phyloP scores from a whole-genome alignment of 92 coral and sea anemone genomes.

The Meandrina meandrites region DNA sequence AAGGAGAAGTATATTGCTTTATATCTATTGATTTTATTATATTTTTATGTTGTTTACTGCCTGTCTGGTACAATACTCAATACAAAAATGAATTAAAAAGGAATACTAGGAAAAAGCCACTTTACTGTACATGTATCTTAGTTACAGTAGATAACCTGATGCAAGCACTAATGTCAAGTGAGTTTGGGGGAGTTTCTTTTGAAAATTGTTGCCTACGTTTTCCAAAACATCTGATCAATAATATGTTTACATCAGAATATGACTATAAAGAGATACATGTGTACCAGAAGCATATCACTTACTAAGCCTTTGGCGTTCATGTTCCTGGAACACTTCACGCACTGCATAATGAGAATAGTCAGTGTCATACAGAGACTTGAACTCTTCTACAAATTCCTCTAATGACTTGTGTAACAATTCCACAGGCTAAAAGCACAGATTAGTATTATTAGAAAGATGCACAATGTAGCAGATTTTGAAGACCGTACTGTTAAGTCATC shows the following conservation, averaged over 20 bases:
- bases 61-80: no score
- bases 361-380: constrained; percentile 75
- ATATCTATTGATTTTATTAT: no score
- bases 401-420: constrained; percentile 82
- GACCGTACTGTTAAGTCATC: not conserved
- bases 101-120: not conserved
- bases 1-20: no score
- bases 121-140: no score
- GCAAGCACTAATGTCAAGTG: no score
- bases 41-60: no score
- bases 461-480: not conserved
- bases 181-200: not conserved
- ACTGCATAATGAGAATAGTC: constrained; percentile 82
- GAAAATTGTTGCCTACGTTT: not conserved
- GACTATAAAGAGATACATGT: no score
- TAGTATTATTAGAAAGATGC: no score
- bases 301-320: constrained; percentile 82
- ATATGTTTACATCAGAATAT: no score
- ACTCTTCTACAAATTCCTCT: constrained; percentile 88
- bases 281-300: no score
- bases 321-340: constrained; percentile 82
- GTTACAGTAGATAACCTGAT: no score
- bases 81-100: no score
- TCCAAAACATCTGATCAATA: not conserved
- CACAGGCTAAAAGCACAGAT: constrained; percentile 59